These are phyloP conservation scores for Phoeniculus purpureus DNA, from an alignment of 2,797 vertebrate genomes.

Conservation along the genomic window DNA sequence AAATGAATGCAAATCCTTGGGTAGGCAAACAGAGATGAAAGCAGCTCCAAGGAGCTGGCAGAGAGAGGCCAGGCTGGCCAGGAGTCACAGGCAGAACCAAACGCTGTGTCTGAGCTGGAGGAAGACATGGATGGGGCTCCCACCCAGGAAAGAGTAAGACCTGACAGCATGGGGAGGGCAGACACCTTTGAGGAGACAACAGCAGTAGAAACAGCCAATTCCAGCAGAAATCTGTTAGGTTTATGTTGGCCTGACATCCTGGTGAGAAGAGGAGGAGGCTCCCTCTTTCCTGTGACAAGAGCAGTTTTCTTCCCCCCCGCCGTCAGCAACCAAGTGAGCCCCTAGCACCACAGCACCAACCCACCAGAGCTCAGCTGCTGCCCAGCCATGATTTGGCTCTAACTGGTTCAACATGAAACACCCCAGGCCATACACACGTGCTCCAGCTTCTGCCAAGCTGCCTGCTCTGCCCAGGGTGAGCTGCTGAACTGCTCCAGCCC, in stretches of 20 bases:
- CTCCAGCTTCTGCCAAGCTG: not conserved
- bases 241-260: not conserved
- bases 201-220: not conserved
- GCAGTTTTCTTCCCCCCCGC: not conserved
- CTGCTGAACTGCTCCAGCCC: fast-evolving
- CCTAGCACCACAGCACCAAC: not conserved
- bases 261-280: not conserved
- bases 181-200: not conserved
- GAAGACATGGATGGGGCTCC: fast-evolving
- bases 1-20: not conserved
- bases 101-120: not conserved
- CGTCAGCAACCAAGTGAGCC: not conserved
- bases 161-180: too few relatives aligned
- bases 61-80: not conserved
- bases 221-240: not conserved
- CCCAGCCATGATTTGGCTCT: not conserved
- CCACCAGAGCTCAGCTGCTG: not conserved
- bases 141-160: not conserved
- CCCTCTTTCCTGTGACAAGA: fast-evolving
- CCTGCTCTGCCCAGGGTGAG: not conserved
- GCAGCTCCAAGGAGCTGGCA: not conserved
- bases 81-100: not conserved
- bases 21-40: not conserved
- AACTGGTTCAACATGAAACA: not conserved
- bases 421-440: fast-evolving